Base-by-base conservation (phyloP, 1,140 invertebrate species). In the Babylonia areolata region DNA sequence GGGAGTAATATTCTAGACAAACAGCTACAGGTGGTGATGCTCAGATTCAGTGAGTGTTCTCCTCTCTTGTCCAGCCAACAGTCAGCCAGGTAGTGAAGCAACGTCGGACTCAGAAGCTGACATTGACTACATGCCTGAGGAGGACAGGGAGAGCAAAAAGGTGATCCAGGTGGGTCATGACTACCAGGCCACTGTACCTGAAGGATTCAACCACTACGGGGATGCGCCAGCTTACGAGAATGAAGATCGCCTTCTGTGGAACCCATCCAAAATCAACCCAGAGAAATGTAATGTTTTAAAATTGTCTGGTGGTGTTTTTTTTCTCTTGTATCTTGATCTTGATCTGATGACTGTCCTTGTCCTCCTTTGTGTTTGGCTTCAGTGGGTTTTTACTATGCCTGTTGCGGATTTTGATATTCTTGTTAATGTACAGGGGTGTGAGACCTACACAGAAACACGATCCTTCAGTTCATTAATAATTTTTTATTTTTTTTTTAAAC, bases 81-180 rank as follows among this genome's bases (percentile, higher is more conserved):
- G 92, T 83, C 92, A 92, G 81, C 87, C 89, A 40, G 91, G 91
- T 11, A 92, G 90, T 91, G 91, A 90, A 77, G 92, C 92, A 78
- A 95, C 96, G 95, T 91, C 91, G 35, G 91, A 92, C 64, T 89
- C 96, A 88, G 95, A 95, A 77, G 92, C 92, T 85, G 92, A 94
- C 51, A 78, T 84, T 2, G 85, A 87, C 77, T 88, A 88, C 81
- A 39, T 89, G 37, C 90, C 90, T 75, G 86, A 83, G 69, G 69
- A 87, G 75, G 93, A 93, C 85, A 94, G 95, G 87, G 94, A 95
- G 85, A 94, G 94, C 94, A 95, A 95, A 89, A 95, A 95, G 95
- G 98, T 97, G 33, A 99, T 99, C 86, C 99, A 99, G 97, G 98
- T 99, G 39, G 98, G 98, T 40, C 96, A 96, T 90, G 97, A 98